Percentiles rank a stretch among this genome's conserved stretches.
These are phyloP conservation scores for Macropus fuliginosus DNA, from an alignment of 2,797 vertebrate species.

Conservation along the genomic window DNA sequence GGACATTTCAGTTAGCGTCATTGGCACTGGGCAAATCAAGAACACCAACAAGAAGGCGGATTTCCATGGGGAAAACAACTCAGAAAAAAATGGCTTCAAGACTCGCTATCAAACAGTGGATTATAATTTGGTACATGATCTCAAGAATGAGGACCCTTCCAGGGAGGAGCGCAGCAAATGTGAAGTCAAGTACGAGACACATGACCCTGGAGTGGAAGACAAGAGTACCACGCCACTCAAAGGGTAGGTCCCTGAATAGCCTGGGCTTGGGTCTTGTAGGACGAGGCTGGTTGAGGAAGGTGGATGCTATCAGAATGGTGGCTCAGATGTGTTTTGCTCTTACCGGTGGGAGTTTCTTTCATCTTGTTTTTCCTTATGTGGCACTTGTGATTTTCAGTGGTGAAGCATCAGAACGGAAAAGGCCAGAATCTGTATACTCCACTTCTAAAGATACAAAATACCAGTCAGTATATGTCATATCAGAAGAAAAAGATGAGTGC, in stretches of 20 bases:
- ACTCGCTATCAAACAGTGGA: conserved; percentile 93
- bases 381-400: conserved; percentile 79
- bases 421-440: conserved; percentile 89
- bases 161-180: conserved; percentile 87
- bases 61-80: conserved; percentile 90
- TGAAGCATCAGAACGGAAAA: conserved; percentile 90
- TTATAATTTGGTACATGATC: conserved; percentile 97
- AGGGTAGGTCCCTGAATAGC: conserved; percentile 86
- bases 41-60: conserved; percentile 99
- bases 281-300: background rate
- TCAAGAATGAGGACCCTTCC: conserved; percentile 89
- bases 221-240: conserved; percentile 88
- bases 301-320: rapidly evolving
- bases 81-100: conserved; percentile 94
- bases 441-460: conserved; percentile 94
- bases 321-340: background rate
- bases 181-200: conserved; percentile 90
- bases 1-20: conserved; percentile 91
- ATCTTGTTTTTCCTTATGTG: rapidly evolving
- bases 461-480: conserved; percentile 99
- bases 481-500: conserved; percentile 98
- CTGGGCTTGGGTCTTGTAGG: rapidly evolving
- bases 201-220: conserved; percentile 89
- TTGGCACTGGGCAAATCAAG: conserved; percentile 93
- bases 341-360: rapidly evolving